Evolutionary conservation across 2,113 vertebrate genomes (phyloP).

Genomic region (Macaca fascicularis): DNA sequence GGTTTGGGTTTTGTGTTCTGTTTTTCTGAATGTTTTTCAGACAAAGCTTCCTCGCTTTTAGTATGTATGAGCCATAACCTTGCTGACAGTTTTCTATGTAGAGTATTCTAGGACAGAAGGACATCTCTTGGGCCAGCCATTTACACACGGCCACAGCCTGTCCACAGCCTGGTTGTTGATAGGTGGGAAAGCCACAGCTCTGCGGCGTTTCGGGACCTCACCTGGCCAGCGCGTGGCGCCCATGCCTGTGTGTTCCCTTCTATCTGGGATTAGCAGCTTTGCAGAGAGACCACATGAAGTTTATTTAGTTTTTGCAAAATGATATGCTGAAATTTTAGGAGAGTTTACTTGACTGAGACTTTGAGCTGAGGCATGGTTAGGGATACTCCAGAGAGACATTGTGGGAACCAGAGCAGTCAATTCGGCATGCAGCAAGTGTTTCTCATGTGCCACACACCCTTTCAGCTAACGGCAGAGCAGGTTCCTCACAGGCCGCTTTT

Average conservation of each 20-base stretch:
- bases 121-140: background rate
- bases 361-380: background rate
- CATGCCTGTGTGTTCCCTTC: background rate
- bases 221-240: background rate
- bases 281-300: background rate
- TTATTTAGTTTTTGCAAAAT: background rate
- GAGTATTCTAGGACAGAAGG: background rate
- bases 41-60: background rate
- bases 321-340: background rate
- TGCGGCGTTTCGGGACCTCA: background rate
- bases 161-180: background rate
- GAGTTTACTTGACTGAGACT: background rate
- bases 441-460: background rate
- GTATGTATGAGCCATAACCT: background rate
- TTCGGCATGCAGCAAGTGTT: background rate
- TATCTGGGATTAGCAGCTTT: background rate
- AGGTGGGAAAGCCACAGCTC: background rate
- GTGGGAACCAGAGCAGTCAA: background rate
- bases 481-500: background rate
- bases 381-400: background rate
- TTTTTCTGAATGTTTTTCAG: background rate
- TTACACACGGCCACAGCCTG: background rate
- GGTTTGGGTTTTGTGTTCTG: background rate
- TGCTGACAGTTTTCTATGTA: background rate
- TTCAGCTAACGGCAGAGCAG: background rate